Base-by-base conservation (phyloP, 2,113 vertebrate species). In the Sinocyclocheilus anophthalmus region DNA sequence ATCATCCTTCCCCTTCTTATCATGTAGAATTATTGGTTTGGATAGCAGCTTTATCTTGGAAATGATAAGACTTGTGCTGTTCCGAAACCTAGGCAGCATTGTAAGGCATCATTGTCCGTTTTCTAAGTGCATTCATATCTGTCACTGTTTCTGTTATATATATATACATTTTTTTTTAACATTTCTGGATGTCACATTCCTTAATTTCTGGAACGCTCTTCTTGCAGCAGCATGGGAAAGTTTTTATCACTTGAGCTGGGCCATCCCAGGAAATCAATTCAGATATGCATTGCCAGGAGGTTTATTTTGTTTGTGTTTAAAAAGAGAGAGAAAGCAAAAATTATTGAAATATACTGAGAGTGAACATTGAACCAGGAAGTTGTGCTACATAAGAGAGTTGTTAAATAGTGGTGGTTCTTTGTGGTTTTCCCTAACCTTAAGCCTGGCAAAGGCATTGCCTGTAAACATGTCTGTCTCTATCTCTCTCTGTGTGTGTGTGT, bases 201-300 rank as follows among this genome's bases (percentile, higher is more conserved):
- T 42, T 42, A 42, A 42, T 42, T 42, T 42, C 39, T 42, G 39
- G 39, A 42, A 42, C 5, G 39, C 39, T 45, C 85, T 76, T 59
- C 63, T 55, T 30, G 7, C 2, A 67, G 30, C 77, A 84, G 61
- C 61, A 61, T 91, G 92, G 88, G 90, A 92, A 90, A 88, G 13
- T n/a, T 33, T 88, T 81, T 88, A 84, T 67, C 8, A 73, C 67
- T 24, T 85, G 3, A 12, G 69, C 61, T 30, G 7, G 22, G 81
- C 76, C 80, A 24, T 72, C 0, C 57, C 24, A 65, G 61, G 72
- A 57, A 10, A 13, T 84, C 18, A 24, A 79, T 83, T 30, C 18
- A 61, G 18, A 69, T 63, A 42, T 45, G 0, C 0, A 42, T 20
- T 59, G 50, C n/a, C n/a, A 59, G 48, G 42, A n/a, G 24, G n/a